Evolutionary conservation across 2,113 vertebrate species (phyloP).

Genomic region (Craseonycteris thonglongyai): DNA sequence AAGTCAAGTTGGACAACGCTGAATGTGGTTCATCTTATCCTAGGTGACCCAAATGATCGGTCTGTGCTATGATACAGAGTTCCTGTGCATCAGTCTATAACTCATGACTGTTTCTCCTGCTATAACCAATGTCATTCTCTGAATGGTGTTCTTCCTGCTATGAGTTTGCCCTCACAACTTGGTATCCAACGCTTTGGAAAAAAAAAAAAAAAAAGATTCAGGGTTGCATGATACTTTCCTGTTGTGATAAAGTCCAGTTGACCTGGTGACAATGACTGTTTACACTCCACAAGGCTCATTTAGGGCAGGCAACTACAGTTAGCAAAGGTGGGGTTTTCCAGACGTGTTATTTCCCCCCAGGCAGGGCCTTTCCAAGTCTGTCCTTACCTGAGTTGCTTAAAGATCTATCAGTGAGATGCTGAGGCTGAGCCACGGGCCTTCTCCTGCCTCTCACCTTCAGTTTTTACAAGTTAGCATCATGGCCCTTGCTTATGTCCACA

Average conservation of each 20-base stretch:
- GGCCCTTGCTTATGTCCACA: accelerated
- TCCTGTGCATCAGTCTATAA: background rate
- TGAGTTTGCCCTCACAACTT: background rate
- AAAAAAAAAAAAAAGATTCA: background rate
- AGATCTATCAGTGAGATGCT: accelerated
- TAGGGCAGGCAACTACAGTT: background rate
- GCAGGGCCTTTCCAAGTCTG: background rate
- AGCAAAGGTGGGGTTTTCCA: background rate
- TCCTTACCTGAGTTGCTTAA: background rate
- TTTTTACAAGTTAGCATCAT: accelerated
- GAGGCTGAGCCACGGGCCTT: background rate
- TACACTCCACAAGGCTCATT: background rate
- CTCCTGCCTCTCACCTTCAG: background rate
- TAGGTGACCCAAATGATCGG: background rate
- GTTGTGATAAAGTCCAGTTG: background rate
- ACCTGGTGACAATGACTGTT: background rate
- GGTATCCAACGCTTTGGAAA: background rate
- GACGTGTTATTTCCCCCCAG: background rate
- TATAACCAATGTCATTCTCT: background rate
- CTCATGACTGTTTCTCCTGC: background rate
- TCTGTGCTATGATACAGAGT: too few relatives aligned
- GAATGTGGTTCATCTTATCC: background rate
- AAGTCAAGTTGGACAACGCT: background rate
- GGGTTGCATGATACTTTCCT: background rate
- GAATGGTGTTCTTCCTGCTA: too few relatives aligned